Base-by-base conservation (phyloP, 1,140 invertebrate species). In the Caenorhabditis briggsae region DNA sequence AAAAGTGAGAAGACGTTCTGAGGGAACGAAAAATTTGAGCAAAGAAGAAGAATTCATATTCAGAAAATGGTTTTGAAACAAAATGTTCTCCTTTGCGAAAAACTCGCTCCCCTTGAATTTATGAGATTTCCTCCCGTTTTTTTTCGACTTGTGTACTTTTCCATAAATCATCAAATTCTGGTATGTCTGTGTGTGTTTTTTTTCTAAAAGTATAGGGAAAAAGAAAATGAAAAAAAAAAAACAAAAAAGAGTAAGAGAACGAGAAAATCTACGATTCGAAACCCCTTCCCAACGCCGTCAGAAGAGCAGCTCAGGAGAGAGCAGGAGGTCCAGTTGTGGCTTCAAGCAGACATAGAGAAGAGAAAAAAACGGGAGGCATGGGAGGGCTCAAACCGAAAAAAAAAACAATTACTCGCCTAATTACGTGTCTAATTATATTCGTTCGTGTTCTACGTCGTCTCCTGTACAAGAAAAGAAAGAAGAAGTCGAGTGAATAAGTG, bases 341-440 rank as follows among this genome's bases (percentile, higher is more conserved):
- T 53, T 46, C 46, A 78, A 78, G 53, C 46, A 78, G 70, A 78
- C 33, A 46, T 41, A 20, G 70, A 78, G 46, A 53, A 18, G 46
- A 12, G 70, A n/a, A 50, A 14, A 78, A 23, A 20, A 20, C 6
- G 46, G n/a, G 20, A 14, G 46, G 11, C 50, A 16, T 53, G 11
- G 50, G 16, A 9, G 50, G 16, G 50, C 11, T 16, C 5, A 48
- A 78, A 78, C n/a, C 70, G 25, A 41, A 78, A 78, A 78, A 70
- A 70, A 70, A 78, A 78, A 78, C 70, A 78, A 78, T 78, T 78
- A 78, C 70, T 78, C 70, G 70, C 70, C 70, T 78, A 78, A 78
- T 78, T 78, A 78, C 70, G 46, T 50, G 70, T 78, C 70, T 78
- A 78, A 78, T 78, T 78, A 78, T 78, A 78, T 78, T 78, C 70